These are phyloP conservation scores for Megamerina dolium DNA, from an alignment of 2,888 invertebrate genomes.

Conservation along the genomic window DNA sequence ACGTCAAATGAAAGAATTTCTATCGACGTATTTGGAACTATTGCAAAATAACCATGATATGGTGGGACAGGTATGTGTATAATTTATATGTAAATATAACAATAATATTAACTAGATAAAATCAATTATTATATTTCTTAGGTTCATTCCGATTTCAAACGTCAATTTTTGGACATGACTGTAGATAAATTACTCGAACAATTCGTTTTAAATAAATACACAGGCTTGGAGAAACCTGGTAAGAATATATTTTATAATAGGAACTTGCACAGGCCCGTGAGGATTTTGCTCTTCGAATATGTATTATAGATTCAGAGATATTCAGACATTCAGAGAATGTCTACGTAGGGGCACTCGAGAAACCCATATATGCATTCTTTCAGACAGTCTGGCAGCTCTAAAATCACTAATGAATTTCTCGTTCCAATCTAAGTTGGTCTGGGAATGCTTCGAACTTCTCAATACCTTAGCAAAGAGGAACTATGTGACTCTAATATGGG, in stretches of 20 bases:
- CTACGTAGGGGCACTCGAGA: too few relatives aligned
- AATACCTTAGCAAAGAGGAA: too few relatives aligned
- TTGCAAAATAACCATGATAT: constrained; percentile 85
- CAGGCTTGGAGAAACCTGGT: constrained; percentile 91
- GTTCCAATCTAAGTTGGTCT: too few relatives aligned
- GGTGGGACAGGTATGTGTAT: constrained; percentile 73
- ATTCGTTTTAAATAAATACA: constrained; percentile 87
- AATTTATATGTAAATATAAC: not conserved
- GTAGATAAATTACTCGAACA: constrained; percentile 88
- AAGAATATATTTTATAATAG: constrained; percentile 30
- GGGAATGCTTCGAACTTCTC: too few relatives aligned
- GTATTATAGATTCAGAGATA: too few relatives aligned
- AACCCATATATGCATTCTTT: too few relatives aligned
- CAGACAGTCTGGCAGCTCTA: too few relatives aligned
- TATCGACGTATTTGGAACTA: constrained; percentile 80
- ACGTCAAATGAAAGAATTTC: constrained; percentile 91
- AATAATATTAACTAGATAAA: not conserved
- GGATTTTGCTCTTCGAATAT: not conserved
- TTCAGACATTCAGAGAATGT: too few relatives aligned
- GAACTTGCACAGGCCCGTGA: not conserved
- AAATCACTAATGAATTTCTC: too few relatives aligned
- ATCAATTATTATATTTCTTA: constrained; percentile 28
- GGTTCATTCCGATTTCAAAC: constrained; percentile 90
- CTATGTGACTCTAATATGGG: too few relatives aligned
- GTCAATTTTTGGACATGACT: constrained; percentile 84